Conservation (phyloP, 1,140 invertebrate species). For the Aphis gossypii region DNA sequence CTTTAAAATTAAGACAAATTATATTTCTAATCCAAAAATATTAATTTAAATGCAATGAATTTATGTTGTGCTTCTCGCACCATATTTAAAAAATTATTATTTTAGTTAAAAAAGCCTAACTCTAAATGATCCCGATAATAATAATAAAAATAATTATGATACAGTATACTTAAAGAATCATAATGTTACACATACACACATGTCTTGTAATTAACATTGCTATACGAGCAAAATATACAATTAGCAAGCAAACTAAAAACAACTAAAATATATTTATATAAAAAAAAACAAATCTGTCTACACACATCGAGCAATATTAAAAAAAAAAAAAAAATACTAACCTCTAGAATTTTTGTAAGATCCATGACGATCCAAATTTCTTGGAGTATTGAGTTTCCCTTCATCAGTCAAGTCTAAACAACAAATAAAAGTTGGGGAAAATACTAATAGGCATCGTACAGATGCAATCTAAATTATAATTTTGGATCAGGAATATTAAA, state of each 20-base stretch:
- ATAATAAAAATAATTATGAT: neutral
- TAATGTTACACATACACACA: neutral
- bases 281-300: conserved; percentile 6
- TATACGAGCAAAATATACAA: conserved; percentile 54
- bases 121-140: neutral
- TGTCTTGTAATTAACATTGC: neutral
- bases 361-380: conserved; percentile 76
- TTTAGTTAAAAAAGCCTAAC: neutral
- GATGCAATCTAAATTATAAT: neutral
- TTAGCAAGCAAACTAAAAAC: conserved; percentile 41
- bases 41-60: neutral
- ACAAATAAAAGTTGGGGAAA: conserved; percentile 64
- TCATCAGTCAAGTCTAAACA: conserved; percentile 79
- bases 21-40: neutral
- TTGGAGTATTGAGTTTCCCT: conserved; percentile 76
- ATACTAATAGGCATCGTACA: conserved; percentile 61
- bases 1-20: neutral
- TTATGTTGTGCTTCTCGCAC: neutral
- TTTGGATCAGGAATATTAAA: conserved; percentile 64
- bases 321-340: neutral
- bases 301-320: neutral
- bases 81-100: neutral
- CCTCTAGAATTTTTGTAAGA: conserved; percentile 84
- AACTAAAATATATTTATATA: neutral
- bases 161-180: neutral